Evolutionary conservation across 2,113 vertebrate genomes (phyloP), one percentile per base, ranked within the genome.

Genomic region (Gymnobelideus leadbeateri): DNA sequence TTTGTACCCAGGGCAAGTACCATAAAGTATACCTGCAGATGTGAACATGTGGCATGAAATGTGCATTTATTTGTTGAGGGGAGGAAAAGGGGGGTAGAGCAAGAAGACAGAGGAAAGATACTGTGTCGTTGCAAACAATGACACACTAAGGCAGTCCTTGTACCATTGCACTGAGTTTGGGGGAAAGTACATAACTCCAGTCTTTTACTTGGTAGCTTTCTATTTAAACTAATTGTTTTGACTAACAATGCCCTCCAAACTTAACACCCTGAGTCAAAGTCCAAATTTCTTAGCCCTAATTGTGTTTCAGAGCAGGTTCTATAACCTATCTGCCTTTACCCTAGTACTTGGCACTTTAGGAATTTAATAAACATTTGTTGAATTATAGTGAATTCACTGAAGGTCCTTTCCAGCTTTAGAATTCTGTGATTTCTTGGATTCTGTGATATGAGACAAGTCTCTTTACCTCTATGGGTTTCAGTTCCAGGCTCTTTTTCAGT

Each of bases 11-110:
- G 5, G n/a, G 1, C 31, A 43, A 43, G 37, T 43, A 21, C 37
- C 37, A 84, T 84, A 43, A 84, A 43, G 7, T 84, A 43, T 11
- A 84, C 19, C n/a, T 43, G n/a, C 12, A 23, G n/a, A 23, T 8
- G 7, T 43, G 6, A 43, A 19, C 7, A 43, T 21, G 1, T 43
- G 19, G n/a, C n/a, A 84, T 84, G 16, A n/a, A 84, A 5, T 84
- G 1, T n/a, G 68, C 6, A 21, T 43, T 84, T 16, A n/a, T 43
- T 43, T 43, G 1, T 84, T 16, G 37, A 14, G 14, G 14, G 1
- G 43, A 5, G 37, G 37, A 3, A 5, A 16, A 1, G 37, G 2
- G 5, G 2, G 61, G 25, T 0, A 4, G 61, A 3, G 12, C 11
- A 68, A 10, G 14, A 37, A 68, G 9, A 26, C 55, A 57, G 4